Base-by-base conservation (phyloP, 2,888 invertebrate genomes). In the Lithosia quadra region DNA sequence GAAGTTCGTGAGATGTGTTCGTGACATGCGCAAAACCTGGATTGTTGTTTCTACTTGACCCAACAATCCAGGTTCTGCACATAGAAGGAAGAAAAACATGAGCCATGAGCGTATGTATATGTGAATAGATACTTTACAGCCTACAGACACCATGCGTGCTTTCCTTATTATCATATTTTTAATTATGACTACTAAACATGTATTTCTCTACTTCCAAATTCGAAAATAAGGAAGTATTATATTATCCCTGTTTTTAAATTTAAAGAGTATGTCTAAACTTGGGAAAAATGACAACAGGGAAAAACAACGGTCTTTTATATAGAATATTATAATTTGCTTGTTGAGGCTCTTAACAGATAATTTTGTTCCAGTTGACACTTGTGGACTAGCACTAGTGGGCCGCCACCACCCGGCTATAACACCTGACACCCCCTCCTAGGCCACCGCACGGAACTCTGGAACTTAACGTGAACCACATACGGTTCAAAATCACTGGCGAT, bases 321-420 rank as follows among this genome's bases (percentile, higher is more conserved):
- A n/a, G n/a, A n/a, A 5, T 49, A 18, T 21, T 1, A 36, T 21
- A 21, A 59, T 59, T 11, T 36, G n/a, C 15, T 15, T 60, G 36
- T 60, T 13, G 36, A 22, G 22, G 4, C 21, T 28, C 10, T 18
- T 61, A 43, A 43, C 13, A n/a, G 15, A 53, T 15, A 49, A 8
- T n/a, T n/a, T 62, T 68, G 36, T 71, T 75, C 9, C 87, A 94
- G 94, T 90, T 94, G 94, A 93, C 92, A 93, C 89, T 89, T 90
- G 93, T 92, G 92, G 94, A 92, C 89, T 91, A 91, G 90, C 92
- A 90, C 90, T 90, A 90, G 90, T 88, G 91, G 91, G 90, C 91
- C 90, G 91, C 91, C 88, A 87, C 89, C 91, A 90, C 91, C 93
- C 93, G 95, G 93, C 91, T 90, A 95, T 92, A 94, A 90, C 90